Base-by-base conservation (phyloP, 1,140 invertebrate species). In the Eueides isabella region DNA sequence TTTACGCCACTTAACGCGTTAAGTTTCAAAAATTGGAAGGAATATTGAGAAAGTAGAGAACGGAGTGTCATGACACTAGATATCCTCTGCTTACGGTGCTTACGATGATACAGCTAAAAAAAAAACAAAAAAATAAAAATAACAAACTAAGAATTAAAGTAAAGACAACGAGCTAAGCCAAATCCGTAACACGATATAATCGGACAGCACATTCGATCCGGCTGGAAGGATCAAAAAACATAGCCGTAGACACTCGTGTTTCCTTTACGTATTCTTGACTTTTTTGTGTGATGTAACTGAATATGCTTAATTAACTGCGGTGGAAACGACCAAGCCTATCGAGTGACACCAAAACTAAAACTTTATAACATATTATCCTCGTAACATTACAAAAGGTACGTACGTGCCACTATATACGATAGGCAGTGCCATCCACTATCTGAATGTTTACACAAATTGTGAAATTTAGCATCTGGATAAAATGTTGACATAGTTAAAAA, bases 151-250 rank as follows among this genome's bases (percentile, higher is more conserved):
- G 48, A 55, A 19, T 12, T 14, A 7, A 38, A 11, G 0, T 55
- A 55, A 5, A 55, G 23, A 26, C 9, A n/a, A 23, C 41, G 66
- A 31, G 66, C 29, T 68, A 68, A 68, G 44, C 66, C 48, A 66
- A 55, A 30, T 14, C 61, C 63, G 85, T 80, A 85, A 87, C 79
- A 48, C 65, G 78, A 87, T 86, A 86, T 74, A 76, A 80, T 65
- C 64, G 75, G 76, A 76, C 77, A 75, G 71, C 65, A 44, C 67
- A 80, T 71, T 78, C 75, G 68, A 84, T 81, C 82, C 77, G 76
- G 69, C 73, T 76, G 72, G 65, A 80, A 74, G 78, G 79, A 80
- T 74, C 79, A 80, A 81, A 85, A 85, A 80, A 81, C 61, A 74
- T 71, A 72, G 75, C 72, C 68, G 68, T 29, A 61, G 67, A 80